Evolutionary conservation across 2,888 invertebrate genomes (phyloP).

Genomic region (Melitaea athalia): DNA sequence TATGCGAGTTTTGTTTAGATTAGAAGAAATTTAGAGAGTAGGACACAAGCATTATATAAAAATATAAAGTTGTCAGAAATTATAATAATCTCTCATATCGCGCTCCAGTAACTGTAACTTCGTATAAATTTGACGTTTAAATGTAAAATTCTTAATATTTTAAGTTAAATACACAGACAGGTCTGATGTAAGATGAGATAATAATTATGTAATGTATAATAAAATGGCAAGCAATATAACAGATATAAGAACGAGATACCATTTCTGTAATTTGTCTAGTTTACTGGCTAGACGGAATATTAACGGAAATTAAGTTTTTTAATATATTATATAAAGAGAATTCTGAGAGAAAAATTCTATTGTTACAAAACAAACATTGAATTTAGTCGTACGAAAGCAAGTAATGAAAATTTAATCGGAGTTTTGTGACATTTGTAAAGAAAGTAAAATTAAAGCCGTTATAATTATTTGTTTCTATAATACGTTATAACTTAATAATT

Average conservation of each 20-base stretch:
- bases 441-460: not conserved
- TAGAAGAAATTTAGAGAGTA: not conserved
- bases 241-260: not conserved
- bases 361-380: constrained; percentile 11
- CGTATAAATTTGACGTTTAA: not conserved
- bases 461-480: not conserved
- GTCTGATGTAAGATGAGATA: constrained; percentile 13
- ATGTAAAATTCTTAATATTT: not conserved
- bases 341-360: constrained; percentile 1
- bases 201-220: constrained; percentile 20
- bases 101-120: not conserved
- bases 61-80: not conserved
- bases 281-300: constrained; percentile 23
- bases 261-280: constrained; percentile 19
- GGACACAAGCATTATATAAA: not conserved
- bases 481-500: too few species aligned
- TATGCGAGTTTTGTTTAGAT: not conserved
- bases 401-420: constrained; percentile 2
- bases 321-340: constrained; percentile 4
- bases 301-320: constrained; percentile 21
- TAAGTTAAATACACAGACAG: constrained; percentile 5
- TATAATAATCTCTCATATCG: not conserved
- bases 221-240: constrained; percentile 16
- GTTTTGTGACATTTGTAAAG: not conserved
- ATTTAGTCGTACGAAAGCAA: constrained; percentile 5